Conservation (phyloP, 2,113 vertebrate genomes). For the Brachionichthys hirsutus region DNA sequence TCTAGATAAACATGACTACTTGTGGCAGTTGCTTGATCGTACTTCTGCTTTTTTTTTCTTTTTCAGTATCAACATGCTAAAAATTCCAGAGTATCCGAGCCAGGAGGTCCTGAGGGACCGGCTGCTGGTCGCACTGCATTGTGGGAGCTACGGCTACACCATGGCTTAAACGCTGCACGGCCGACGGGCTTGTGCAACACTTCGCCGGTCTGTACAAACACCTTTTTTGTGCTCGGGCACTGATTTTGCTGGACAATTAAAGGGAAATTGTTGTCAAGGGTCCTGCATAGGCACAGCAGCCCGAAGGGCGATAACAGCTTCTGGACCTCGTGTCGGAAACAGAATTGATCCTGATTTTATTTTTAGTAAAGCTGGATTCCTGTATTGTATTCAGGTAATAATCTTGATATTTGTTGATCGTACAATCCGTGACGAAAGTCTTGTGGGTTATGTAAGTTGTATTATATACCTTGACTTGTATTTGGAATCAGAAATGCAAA, state of each 20-base stretch:
- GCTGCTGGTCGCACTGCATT: conserved; percentile 94
- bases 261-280: conserved; percentile 3
- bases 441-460: no score
- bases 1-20: background rate
- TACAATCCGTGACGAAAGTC: background rate
- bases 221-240: background rate
- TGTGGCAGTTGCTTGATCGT: background rate
- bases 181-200: conserved; percentile 1
- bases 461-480: no score
- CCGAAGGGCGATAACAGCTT: no score
- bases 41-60: background rate
- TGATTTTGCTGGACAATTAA: conserved; percentile 15
- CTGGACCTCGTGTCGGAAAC: background rate
- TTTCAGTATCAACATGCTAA: conserved; percentile 98
- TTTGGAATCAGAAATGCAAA: no score
- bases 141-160: conserved; percentile 98
- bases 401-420: conserved; percentile 23
- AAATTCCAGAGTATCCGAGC: conserved; percentile 96
- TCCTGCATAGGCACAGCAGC: conserved; percentile 7
- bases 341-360: conserved; percentile 8
- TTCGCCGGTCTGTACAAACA: background rate
- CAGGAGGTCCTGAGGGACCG: conserved; percentile 93
- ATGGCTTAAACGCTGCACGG: conserved; percentile 83
- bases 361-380: background rate
- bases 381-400: conserved; percentile 24